Evolutionary conservation across 2,113 vertebrate genomes (phyloP), one percentile per base, ranked within the genome.

Genomic region (Anoplopoma fimbria): DNA sequence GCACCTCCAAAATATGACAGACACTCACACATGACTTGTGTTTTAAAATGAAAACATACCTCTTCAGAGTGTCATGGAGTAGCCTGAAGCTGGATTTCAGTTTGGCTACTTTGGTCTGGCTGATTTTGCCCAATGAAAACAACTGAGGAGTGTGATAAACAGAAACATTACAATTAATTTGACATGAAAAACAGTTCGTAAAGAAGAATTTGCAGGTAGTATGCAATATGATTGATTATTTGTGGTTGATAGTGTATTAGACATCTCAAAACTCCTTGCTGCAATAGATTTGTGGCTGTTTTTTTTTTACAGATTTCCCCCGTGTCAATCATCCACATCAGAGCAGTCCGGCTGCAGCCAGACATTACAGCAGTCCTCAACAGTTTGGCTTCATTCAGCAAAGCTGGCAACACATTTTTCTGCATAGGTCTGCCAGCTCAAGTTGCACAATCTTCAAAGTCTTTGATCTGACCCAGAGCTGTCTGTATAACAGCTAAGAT

Each of bases 11-110:
- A 73, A 42, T 58, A 45, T 4, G 42, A 57, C 53, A 27, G 4
- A 58, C 51, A 25, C 23, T 25, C 55, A 58, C 55, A 57, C 45
- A 74, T 31, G 71, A 53, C 8, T 29, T 29, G 64, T 62, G 31
- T 40, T 58, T 38, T 9, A 58, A 69, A 0, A 60, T 27, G 10
- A 51, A 73, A 74, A 60, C 77, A 9, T 96, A 98, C 98, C 97
- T 96, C 87, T 91, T 94, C 77, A 98, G 88, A 6, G 94, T 93
- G 15, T 97, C 93, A 40, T 95, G 95, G 57, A 99, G 93, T 6
- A 88, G 77, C 25, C 71, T 94, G 85, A 96, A 97, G 77, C 93
- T 96, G 72, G 93, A 92, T 80, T 96, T 98, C 89, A 99, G 89
- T 67, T 95, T 94, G 69, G 93, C 93, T 73, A 90, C 83, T 90